These are phyloP conservation scores for Mizuhopecten yessoensis DNA, from an alignment of 1,140 invertebrate genomes.

Conservation along the genomic window DNA sequence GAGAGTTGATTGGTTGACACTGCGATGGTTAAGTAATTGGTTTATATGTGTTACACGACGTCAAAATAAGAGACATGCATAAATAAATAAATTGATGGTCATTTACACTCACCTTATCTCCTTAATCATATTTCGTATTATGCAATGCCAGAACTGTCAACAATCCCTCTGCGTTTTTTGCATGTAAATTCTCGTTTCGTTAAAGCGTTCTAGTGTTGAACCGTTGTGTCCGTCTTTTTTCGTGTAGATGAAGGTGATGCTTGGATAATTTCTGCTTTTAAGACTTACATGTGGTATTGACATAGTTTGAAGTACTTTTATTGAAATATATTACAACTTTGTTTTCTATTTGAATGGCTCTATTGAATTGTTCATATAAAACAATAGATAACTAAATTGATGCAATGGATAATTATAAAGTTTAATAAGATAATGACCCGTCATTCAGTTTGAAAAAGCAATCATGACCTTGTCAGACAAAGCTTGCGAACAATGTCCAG, in stretches of 20 bases:
- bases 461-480: too few relatives aligned
- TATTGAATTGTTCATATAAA: too few relatives aligned
- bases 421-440: too few relatives aligned
- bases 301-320: too few relatives aligned
- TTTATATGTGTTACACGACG: neutral
- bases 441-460: too few relatives aligned
- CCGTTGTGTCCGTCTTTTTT: neutral
- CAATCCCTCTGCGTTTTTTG: neutral
- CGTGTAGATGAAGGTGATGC: neutral
- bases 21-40: neutral
- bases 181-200: neutral
- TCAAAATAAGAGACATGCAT: slow-evolving; percentile 2
- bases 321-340: too few relatives aligned
- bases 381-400: too few relatives aligned
- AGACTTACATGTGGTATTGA: too few relatives aligned
- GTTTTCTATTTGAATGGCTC: too few relatives aligned
- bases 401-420: too few relatives aligned
- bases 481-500: too few relatives aligned
- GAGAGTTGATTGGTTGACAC: slow-evolving; percentile 3
- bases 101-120: neutral
- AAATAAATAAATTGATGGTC: slow-evolving; percentile 40
- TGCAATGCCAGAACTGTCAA: slow-evolving; percentile 17
- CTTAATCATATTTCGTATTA: slow-evolving; percentile 13
- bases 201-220: neutral
- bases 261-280: neutral